A percentile compares a stretch with the other conserved stretches of the same genome.
Evolutionary conservation across 2,113 vertebrate genomes (phyloP).

Genomic region (Octodon degus): DNA sequence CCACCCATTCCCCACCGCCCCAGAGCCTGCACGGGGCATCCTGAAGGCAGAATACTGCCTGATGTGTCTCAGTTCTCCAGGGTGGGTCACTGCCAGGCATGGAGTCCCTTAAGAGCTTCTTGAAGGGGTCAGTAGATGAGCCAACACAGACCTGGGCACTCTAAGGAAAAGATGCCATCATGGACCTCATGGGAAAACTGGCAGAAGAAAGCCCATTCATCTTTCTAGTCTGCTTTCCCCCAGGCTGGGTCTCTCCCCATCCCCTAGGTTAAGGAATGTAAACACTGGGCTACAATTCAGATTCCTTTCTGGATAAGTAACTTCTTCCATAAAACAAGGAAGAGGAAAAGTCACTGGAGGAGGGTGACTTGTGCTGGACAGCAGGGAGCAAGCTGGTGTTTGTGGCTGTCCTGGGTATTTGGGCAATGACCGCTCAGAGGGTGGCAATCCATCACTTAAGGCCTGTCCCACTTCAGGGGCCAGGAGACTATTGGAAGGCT

Average conservation of each 20-base stretch:
- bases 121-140: background rate
- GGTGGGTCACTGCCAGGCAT: background rate
- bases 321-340: conserved; percentile 41
- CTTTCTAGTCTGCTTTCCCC: conserved; percentile 36
- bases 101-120: background rate
- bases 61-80: conserved; percentile 1
- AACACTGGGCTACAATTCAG: conserved; percentile 55
- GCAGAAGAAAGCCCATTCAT: background rate
- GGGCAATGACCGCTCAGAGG: background rate
- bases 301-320: conserved; percentile 66
- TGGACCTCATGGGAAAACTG: background rate
- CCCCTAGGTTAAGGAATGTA: conserved; percentile 44
- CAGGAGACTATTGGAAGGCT: background rate
- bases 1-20: background rate
- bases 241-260: background rate
- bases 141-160: background rate
- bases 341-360: background rate
- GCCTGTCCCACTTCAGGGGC: background rate
- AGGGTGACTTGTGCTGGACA: background rate
- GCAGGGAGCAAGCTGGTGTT: background rate
- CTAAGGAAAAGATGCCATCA: background rate
- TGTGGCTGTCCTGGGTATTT: conserved; percentile 24
- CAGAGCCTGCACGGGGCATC: background rate
- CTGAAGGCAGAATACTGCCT: background rate
- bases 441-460: conserved; percentile 44